phyloP scores from a whole-genome alignment of 2,888 invertebrate genomes.

The Platycheirus rosarum region DNA sequence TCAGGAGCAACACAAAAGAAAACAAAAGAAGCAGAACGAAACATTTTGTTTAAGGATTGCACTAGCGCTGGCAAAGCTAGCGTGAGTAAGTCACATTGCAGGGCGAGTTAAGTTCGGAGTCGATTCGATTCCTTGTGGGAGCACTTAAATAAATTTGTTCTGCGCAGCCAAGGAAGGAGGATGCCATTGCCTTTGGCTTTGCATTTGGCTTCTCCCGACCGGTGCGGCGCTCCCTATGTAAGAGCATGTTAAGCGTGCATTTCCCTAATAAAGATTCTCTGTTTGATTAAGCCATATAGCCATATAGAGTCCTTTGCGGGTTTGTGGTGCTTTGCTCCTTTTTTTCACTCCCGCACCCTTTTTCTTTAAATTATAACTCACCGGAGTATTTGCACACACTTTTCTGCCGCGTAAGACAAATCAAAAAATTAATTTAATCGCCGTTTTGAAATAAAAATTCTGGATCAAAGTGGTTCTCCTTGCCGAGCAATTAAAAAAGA shows the following conservation, averaged over 20 bases:
- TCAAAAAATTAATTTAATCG: conserved; percentile 62
- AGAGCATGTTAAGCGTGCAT: conserved; percentile 58
- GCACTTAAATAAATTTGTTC: conserved; percentile 66
- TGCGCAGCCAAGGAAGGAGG: conserved; percentile 11
- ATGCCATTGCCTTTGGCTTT: conserved; percentile 21
- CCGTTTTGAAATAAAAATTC: conserved; percentile 32
- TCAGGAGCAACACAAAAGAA: not conserved
- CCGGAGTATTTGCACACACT: conserved; percentile 24
- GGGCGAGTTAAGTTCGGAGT: conserved; percentile 8
- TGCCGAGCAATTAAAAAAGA: conserved; percentile 35
- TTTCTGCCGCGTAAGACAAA: conserved; percentile 44
- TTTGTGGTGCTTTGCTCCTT: not conserved
- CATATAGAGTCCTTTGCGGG: not conserved
- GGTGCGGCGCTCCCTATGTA: conserved; percentile 1
- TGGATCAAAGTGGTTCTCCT: conserved; percentile 11
- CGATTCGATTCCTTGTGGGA: conserved; percentile 55
- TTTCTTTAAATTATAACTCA: conserved; percentile 3
- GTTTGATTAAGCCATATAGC: conserved; percentile 58
- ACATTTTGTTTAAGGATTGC: conserved; percentile 46
- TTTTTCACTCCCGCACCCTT: too few species aligned
- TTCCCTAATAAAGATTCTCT: conserved; percentile 64
- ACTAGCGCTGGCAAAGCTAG: conserved; percentile 46
- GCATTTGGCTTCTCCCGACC: too few species aligned
- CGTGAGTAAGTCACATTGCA: conserved; percentile 66
- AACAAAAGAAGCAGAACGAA: conserved; percentile 16